Evolutionary conservation across 2,113 vertebrate genomes (phyloP).

Genomic region (Mastomys natalensis): DNA sequence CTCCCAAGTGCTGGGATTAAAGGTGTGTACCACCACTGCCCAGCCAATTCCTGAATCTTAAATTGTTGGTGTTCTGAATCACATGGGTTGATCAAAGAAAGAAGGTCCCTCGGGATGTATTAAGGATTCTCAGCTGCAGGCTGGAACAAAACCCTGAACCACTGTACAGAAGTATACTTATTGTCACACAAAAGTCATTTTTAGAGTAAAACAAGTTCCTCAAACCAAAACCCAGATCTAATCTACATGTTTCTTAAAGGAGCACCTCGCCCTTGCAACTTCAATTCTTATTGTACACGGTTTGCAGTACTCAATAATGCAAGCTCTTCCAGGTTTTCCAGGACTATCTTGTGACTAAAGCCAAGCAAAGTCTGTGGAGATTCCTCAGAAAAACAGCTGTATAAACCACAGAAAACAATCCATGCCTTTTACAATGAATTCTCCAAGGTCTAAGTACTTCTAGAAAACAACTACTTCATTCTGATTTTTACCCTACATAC

Average conservation of each 20-base stretch:
- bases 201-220: background rate
- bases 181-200: background rate
- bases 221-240: background rate
- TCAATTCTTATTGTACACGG: background rate
- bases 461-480: background rate
- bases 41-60: slow-evolving; percentile 2
- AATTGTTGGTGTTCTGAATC: background rate
- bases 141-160: background rate
- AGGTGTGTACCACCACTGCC: too few species aligned
- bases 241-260: background rate
- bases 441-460: background rate
- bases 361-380: background rate
- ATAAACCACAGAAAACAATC: background rate
- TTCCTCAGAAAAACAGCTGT: background rate
- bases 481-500: background rate
- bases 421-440: background rate
- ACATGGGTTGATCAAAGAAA: background rate
- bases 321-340: background rate
- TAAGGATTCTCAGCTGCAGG: background rate
- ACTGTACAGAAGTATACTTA: background rate
- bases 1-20: too few species aligned
- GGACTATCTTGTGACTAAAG: background rate
- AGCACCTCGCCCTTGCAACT: background rate
- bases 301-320: background rate
- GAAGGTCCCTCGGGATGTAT: background rate